A percentile compares a stretch with the other conserved stretches of the same genome.
phyloP scores from a whole-genome alignment of 2,888 invertebrate genomes.

The Julus scanicus region DNA sequence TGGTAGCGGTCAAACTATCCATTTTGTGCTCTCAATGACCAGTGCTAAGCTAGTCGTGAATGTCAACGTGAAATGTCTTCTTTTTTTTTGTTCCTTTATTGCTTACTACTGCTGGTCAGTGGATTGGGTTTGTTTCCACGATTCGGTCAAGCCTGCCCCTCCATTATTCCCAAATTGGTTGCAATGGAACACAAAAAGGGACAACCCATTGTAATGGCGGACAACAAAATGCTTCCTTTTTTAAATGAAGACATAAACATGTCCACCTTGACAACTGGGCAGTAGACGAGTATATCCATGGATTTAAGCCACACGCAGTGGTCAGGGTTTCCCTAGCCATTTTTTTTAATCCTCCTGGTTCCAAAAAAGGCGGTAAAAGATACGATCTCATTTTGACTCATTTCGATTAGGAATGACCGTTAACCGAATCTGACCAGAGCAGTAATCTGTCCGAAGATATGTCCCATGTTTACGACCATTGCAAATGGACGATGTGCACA shows the following conservation, averaged over 20 bases:
- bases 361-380: not conserved
- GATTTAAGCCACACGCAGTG: not conserved
- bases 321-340: not conserved
- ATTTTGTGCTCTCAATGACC: not conserved
- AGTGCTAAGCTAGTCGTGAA: slow-evolving; percentile 16
- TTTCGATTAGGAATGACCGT: not conserved
- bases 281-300: not conserved
- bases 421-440: slow-evolving; percentile 26
- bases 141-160: slow-evolving; percentile 22
- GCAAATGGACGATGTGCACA: not conserved
- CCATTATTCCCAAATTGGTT: slow-evolving; percentile 1
- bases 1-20: not conserved
- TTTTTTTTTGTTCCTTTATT: not conserved
- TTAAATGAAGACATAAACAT: slow-evolving; percentile 33
- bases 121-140: slow-evolving; percentile 20
- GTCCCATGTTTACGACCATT: not conserved
- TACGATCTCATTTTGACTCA: not conserved
- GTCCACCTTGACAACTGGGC: slow-evolving; percentile 20
- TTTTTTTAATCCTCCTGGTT: not conserved
- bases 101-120: slow-evolving; percentile 11
- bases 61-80: slow-evolving; percentile 15
- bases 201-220: slow-evolving; percentile 4
- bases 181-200: slow-evolving; percentile 27
- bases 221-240: slow-evolving; percentile 33
- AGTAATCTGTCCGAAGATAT: not conserved